These are phyloP conservation scores for Gnathonemus longibarbis DNA, from an alignment of 2,113 vertebrate genomes.

Conservation along the genomic window DNA sequence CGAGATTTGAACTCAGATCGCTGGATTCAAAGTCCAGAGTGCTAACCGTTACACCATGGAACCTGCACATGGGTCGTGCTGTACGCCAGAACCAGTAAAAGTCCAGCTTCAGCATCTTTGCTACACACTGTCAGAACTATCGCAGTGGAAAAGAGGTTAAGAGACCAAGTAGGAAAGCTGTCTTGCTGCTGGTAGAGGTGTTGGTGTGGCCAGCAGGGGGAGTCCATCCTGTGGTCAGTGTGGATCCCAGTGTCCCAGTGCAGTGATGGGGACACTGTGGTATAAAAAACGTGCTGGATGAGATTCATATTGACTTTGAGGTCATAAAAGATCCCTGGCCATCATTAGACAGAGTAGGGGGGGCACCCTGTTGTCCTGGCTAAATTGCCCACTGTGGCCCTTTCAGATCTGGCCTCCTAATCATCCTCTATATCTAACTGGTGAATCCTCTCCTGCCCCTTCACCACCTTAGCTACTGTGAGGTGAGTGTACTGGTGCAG, in stretches of 20 bases:
- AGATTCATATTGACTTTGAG: not conserved
- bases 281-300: not conserved
- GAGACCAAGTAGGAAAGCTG: not conserved
- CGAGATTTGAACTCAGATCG: constrained; percentile 71
- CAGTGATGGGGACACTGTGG: not conserved
- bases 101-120: not conserved
- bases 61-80: constrained; percentile 24
- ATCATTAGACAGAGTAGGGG: not conserved
- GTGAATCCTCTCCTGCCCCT: not conserved
- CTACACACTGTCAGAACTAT: not conserved
- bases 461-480: not conserved
- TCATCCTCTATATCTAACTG: not conserved
- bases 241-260: not conserved
- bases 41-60: constrained; percentile 76
- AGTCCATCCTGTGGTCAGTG: not conserved
- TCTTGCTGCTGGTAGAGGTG: not conserved
- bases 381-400: not conserved
- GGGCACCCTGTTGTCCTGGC: not conserved
- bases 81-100: no score
- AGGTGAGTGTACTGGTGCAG: not conserved
- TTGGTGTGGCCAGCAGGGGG: not conserved
- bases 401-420: not conserved
- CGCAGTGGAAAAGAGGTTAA: not conserved
- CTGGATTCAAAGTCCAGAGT: constrained; percentile 76
- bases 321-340: not conserved